phyloP scores from a whole-genome alignment of 1,140 invertebrate genomes.

The Spodoptera litura region DNA sequence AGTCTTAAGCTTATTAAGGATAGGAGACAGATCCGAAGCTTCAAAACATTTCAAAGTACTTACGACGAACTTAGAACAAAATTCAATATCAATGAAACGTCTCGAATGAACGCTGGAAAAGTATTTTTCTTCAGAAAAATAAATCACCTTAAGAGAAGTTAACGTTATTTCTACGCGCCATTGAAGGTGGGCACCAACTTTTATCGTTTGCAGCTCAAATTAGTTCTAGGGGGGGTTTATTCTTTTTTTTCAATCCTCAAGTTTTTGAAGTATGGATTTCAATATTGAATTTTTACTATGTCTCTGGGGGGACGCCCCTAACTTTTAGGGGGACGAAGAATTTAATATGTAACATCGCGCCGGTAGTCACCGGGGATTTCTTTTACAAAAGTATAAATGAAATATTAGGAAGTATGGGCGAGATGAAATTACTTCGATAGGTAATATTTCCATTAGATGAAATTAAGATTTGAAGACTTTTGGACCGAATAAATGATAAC shows the following conservation, averaged over 20 bases:
- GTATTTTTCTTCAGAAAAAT: constrained; percentile 77
- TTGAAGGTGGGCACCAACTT: constrained; percentile 71
- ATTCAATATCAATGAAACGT: constrained; percentile 80
- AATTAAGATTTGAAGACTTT: background rate
- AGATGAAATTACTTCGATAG: constrained; percentile 9
- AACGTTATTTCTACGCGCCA: constrained; percentile 70
- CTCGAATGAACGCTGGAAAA: constrained; percentile 69
- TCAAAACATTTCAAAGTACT: constrained; percentile 72
- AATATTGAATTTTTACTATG: constrained; percentile 80
- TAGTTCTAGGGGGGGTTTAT: constrained; percentile 62
- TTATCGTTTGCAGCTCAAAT: constrained; percentile 76
- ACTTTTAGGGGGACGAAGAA: constrained; percentile 51
- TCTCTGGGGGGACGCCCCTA: constrained; percentile 51
- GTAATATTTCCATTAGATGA: constrained; percentile 17
- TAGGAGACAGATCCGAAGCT: constrained; percentile 56
- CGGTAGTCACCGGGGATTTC: constrained; percentile 42
- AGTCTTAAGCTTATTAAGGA: constrained; percentile 72
- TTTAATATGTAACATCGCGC: constrained; percentile 56
- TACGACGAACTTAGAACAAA: constrained; percentile 72
- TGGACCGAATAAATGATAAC: background rate
- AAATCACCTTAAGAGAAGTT: constrained; percentile 78
- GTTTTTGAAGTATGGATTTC: constrained; percentile 80
- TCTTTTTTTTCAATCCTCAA: constrained; percentile 68
- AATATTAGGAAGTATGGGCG: constrained; percentile 28
- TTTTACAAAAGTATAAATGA: constrained; percentile 39